These are phyloP conservation scores for Leptocoma aspasia DNA, from an alignment of 2,113 vertebrate species.

Conservation along the genomic window DNA sequence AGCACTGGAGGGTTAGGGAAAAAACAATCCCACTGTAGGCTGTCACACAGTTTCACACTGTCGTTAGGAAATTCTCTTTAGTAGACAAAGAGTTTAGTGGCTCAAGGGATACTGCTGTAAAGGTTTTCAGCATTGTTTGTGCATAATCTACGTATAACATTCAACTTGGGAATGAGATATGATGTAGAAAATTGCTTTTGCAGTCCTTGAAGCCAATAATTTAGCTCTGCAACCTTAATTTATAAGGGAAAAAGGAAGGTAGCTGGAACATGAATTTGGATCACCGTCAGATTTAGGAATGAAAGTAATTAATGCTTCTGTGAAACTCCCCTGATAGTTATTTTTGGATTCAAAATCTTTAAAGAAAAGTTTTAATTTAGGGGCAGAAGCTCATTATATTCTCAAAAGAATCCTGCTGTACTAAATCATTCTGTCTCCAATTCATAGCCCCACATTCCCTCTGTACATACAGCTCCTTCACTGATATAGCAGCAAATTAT, in stretches of 20 bases:
- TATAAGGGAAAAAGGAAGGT: slow-evolving; percentile 55
- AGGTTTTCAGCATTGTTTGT: slow-evolving; percentile 54
- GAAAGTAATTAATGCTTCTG: slow-evolving; percentile 70
- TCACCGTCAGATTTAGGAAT: slow-evolving; percentile 56
- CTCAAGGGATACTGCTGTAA: slow-evolving; percentile 24
- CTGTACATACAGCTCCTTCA: background rate
- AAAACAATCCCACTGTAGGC: background rate
- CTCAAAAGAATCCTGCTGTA: slow-evolving; percentile 39
- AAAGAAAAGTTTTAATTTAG: slow-evolving; percentile 67
- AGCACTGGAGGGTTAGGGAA: background rate
- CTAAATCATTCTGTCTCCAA: slow-evolving; percentile 39
- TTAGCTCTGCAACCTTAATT: slow-evolving; percentile 63
- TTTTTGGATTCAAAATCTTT: slow-evolving; percentile 64
- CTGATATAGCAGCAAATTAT: background rate
- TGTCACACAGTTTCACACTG: background rate
- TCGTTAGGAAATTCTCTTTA: slow-evolving; percentile 33
- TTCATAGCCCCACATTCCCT: background rate
- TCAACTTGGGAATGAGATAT: slow-evolving; percentile 61
- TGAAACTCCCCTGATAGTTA: slow-evolving; percentile 62
- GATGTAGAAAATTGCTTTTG: slow-evolving; percentile 60
- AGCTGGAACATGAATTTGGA: slow-evolving; percentile 64
- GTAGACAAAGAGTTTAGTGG: slow-evolving; percentile 8
- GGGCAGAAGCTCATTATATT: slow-evolving; percentile 62
- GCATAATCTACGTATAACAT: slow-evolving; percentile 54
- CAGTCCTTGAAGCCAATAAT: slow-evolving; percentile 65